phyloP scores from a whole-genome alignment of 2,113 vertebrate genomes.

The Aptenodytes patagonicus region DNA sequence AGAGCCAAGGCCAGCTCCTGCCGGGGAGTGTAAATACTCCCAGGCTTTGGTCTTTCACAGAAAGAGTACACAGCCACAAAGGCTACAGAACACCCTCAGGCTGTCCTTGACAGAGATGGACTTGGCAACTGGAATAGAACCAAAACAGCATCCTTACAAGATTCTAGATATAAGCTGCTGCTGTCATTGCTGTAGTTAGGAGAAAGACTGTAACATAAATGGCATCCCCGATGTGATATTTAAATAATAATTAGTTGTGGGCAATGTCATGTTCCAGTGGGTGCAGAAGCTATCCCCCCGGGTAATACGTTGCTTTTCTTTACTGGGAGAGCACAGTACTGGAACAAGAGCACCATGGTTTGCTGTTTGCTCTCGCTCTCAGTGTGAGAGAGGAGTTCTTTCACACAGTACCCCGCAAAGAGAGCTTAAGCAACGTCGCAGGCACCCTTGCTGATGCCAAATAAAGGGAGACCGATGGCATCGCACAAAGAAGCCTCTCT shows the following conservation, averaged over 20 bases:
- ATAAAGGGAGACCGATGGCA: background rate
- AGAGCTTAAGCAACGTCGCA: fast-evolving
- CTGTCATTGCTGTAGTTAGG: background rate
- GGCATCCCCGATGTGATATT: background rate
- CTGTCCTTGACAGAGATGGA: background rate
- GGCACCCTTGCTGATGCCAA: background rate
- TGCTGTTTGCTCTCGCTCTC: fast-evolving
- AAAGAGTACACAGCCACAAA: fast-evolving
- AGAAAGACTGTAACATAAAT: background rate
- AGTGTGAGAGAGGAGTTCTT: fast-evolving
- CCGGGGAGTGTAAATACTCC: background rate
- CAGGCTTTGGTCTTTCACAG: background rate
- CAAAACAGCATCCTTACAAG: background rate
- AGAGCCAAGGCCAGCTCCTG: background rate
- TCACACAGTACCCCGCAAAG: fast-evolving
- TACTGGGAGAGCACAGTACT: fast-evolving
- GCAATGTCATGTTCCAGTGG: background rate
- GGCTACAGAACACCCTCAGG: background rate
- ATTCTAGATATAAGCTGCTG: background rate
- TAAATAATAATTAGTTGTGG: background rate
- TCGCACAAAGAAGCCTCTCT: background rate
- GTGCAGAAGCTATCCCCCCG: background rate
- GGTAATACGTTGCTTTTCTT: fast-evolving
- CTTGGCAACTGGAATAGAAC: background rate
- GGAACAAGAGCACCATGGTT: fast-evolving